Conservation (phyloP, 2,797 vertebrate species). For the Lemur catta region DNA sequence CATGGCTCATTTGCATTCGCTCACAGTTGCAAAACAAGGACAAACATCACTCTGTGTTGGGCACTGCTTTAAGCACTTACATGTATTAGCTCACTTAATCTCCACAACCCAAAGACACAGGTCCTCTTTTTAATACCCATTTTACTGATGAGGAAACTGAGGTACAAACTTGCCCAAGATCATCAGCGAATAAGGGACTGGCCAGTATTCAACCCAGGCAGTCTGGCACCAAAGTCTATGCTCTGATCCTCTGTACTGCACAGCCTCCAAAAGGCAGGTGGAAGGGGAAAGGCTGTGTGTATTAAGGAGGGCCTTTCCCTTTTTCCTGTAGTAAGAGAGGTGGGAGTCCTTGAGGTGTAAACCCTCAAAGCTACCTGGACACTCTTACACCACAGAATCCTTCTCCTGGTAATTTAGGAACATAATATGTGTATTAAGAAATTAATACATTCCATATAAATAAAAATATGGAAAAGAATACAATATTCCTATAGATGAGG, state of each 20-base stretch:
- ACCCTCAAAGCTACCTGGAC: background rate
- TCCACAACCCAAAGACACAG: background rate
- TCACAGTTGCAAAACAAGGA: background rate
- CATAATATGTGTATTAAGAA: background rate
- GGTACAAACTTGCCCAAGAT: background rate
- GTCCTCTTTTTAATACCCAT: background rate
- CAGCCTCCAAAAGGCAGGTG: background rate
- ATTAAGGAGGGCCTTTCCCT: background rate
- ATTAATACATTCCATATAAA: background rate
- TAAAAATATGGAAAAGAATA: background rate
- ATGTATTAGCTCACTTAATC: background rate
- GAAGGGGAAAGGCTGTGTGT: rapidly evolving
- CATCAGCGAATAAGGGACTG: background rate
- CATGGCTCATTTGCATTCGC: background rate
- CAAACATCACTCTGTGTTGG: no score
- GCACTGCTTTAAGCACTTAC: background rate
- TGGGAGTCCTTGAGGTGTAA: background rate
- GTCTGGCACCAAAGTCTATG: background rate
- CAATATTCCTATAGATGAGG: background rate
- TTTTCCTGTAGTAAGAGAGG: background rate
- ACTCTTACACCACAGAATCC: background rate
- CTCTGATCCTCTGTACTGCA: background rate
- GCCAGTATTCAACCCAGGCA: background rate
- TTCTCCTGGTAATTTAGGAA: background rate
- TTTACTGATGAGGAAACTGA: background rate